phyloP scores from a whole-genome alignment of 2,888 invertebrate genomes.

The Polylopha cassiicola region DNA sequence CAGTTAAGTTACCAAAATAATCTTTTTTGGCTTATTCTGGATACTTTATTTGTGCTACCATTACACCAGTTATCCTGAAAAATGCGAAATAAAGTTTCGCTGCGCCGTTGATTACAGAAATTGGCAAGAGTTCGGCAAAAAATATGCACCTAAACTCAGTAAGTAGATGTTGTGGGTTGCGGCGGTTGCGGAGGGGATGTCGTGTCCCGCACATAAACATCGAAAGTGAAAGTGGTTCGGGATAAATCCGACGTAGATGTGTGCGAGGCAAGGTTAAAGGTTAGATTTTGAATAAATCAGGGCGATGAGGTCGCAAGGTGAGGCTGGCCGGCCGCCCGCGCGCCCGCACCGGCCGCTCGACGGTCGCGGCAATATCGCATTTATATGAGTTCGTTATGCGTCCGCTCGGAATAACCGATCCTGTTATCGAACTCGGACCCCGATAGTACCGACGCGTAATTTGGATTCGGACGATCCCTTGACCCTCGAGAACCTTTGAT shows the following conservation, averaged over 20 bases:
- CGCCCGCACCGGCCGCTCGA: too few relatives aligned
- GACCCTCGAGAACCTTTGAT: conserved; percentile 35
- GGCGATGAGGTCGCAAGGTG: conserved; percentile 44
- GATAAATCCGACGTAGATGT: conserved; percentile 37
- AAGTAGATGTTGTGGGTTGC: conserved; percentile 10
- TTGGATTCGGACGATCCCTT: conserved; percentile 38
- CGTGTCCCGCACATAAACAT: conserved; percentile 30
- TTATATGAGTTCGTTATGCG: conserved; percentile 54
- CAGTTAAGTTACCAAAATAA: background rate
- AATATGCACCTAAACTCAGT: conserved; percentile 4
- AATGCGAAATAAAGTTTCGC: conserved; percentile 1
- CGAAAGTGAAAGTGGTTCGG: conserved; percentile 38
- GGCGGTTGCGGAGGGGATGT: conserved; percentile 8
- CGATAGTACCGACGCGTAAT: conserved; percentile 34
- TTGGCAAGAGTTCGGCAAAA: conserved; percentile 1
- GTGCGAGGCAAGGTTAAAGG: conserved; percentile 33
- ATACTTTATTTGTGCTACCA: too few relatives aligned
- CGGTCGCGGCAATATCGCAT: conserved; percentile 46
- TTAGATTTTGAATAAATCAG: conserved; percentile 56
- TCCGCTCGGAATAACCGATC: conserved; percentile 33
- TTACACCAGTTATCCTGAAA: background rate
- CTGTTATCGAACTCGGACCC: conserved; percentile 39
- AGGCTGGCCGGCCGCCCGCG: conserved; percentile 26
- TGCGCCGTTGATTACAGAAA: conserved; percentile 8
- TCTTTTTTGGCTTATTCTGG: conserved; percentile 2